Conservation (phyloP, 2,113 vertebrate genomes). For the Climacteris rufus region DNA sequence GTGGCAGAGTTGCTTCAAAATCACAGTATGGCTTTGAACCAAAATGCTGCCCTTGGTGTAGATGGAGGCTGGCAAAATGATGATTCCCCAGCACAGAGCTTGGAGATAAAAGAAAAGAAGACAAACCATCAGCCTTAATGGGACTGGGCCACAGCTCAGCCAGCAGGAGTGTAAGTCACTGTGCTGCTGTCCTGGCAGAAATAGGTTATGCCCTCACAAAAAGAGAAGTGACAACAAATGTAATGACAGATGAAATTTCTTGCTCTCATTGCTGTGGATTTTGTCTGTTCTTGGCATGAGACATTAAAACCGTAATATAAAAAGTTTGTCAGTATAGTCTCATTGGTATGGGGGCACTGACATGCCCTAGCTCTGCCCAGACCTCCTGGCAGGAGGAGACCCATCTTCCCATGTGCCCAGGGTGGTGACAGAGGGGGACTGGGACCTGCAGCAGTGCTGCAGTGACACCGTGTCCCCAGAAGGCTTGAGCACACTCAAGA, state of each 20-base stretch:
- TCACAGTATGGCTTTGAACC: neutral
- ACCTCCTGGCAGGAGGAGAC: neutral
- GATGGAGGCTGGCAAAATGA: neutral
- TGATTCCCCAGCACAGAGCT: neutral
- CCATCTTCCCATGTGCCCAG: neutral
- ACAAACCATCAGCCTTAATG: too few relatives aligned
- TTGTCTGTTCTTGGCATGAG: rapidly evolving
- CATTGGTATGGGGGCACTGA: neutral
- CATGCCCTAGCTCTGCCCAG: neutral
- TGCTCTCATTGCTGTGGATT: neutral
- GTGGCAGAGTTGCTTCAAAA: neutral
- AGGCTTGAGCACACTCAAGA: neutral
- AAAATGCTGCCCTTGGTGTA: neutral
- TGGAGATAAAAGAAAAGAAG: neutral
- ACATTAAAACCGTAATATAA: neutral
- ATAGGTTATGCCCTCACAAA: neutral
- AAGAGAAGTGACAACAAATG: neutral
- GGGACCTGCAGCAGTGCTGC: neutral
- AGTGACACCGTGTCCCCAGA: neutral
- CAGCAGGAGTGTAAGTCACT: neutral
- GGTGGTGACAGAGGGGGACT: rapidly evolving
- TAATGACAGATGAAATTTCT: neutral
- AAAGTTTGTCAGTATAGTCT: neutral
- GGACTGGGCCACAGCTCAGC: neutral
- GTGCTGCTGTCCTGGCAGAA: neutral